Percentiles rank a stretch among this genome's conserved stretches.
Evolutionary conservation across 1,140 invertebrate species (phyloP).

Genomic region (Drosophila pandora): DNA sequence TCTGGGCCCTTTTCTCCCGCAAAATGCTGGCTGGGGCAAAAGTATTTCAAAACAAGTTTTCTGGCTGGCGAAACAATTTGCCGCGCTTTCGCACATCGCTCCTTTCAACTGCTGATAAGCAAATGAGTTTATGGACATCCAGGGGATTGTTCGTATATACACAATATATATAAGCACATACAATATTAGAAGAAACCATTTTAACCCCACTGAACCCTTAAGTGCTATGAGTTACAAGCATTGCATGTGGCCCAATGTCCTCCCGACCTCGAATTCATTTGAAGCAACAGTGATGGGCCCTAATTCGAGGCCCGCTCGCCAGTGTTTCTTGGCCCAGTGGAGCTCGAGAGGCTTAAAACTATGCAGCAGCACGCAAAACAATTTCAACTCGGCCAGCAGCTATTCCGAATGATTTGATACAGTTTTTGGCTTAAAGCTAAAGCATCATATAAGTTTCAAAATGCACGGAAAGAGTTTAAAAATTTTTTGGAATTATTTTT

Average conservation of each 20-base stretch:
- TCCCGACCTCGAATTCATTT: constrained; percentile 27
- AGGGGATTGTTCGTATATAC: constrained; percentile 23
- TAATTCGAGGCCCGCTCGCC: constrained; percentile 19
- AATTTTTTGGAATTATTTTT: too few species aligned
- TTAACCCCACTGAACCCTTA: constrained; percentile 38
- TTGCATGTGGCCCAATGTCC: constrained; percentile 37
- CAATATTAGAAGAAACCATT: neutral
- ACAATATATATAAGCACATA: neutral
- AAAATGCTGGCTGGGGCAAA: constrained; percentile 25
- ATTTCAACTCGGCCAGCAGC: constrained; percentile 36
- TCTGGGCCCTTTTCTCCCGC: constrained; percentile 43
- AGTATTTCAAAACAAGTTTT: constrained; percentile 80
- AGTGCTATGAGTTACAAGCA: constrained; percentile 46
- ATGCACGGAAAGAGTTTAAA: too few species aligned
- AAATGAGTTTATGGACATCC: constrained; percentile 75
- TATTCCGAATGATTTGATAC: constrained; percentile 40
- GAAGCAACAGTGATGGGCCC: constrained; percentile 37
- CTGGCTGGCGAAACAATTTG: constrained; percentile 69
- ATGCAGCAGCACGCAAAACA: constrained; percentile 69
- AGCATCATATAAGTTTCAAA: too few species aligned
- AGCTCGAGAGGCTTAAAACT: constrained; percentile 36
- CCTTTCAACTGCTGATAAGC: constrained; percentile 55
- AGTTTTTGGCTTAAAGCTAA: constrained; percentile 28
- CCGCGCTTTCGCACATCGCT: constrained; percentile 45
- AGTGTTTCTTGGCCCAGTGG: constrained; percentile 12